Conservation (phyloP, 2,888 invertebrate species). For the Ligdia adustata region DNA sequence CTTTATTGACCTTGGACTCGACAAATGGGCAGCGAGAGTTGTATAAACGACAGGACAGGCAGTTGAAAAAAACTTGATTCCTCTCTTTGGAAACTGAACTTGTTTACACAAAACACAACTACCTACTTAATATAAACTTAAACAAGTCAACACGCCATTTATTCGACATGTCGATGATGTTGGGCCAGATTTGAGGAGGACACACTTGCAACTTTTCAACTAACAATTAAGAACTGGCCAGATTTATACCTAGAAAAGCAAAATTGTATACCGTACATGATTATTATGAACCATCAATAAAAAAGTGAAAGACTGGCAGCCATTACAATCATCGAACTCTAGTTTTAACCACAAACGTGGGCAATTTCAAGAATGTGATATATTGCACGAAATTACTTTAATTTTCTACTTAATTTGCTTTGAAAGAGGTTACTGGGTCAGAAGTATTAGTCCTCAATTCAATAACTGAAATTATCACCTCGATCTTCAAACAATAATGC, state of each 20-base stretch:
- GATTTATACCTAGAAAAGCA: too few species aligned
- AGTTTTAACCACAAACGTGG: conserved; percentile 11
- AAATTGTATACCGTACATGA: not conserved
- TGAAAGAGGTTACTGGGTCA: conserved; percentile 13
- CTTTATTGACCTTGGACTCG: conserved; percentile 61
- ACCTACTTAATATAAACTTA: not conserved
- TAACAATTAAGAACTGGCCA: not conserved
- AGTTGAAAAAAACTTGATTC: conserved; percentile 8
- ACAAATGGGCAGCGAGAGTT: conserved; percentile 38
- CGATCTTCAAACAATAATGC: conserved; percentile 34
- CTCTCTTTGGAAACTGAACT: conserved; percentile 8
- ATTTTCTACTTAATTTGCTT: conserved; percentile 6
- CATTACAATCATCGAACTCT: conserved; percentile 3
- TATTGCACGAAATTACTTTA: conserved; percentile 2
- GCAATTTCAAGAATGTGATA: conserved; percentile 5
- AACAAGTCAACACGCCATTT: not conserved
- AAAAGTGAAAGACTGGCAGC: conserved; percentile 12
- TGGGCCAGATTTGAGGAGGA: not conserved
- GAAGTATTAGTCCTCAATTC: conserved; percentile 15
- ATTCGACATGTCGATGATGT: not conserved
- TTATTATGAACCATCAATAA: conserved; percentile 15
- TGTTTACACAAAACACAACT: conserved; percentile 2
- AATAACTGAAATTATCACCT: conserved; percentile 27
- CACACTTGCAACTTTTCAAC: conserved; percentile 3
- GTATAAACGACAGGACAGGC: conserved; percentile 36